These are phyloP conservation scores for Echinops telfairi DNA, from an alignment of 2,113 vertebrate species.

Conservation along the genomic window DNA sequence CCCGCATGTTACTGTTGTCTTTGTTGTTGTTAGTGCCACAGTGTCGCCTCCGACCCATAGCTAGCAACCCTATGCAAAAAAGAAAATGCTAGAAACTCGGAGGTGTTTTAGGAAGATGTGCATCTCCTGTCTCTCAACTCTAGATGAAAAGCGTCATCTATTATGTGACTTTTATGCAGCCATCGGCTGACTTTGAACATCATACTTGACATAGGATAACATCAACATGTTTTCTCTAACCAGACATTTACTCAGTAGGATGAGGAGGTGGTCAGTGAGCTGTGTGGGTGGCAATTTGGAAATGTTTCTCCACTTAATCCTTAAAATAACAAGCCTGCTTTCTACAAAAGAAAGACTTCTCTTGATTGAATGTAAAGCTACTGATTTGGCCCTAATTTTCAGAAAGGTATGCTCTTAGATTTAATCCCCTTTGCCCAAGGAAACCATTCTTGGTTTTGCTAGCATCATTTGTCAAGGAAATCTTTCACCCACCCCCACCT, in stretches of 20 bases:
- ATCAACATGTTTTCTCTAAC: constrained; percentile 53
- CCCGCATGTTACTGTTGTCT: not conserved
- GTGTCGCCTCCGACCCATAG: no score
- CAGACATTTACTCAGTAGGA: constrained; percentile 7
- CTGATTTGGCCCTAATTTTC: constrained; percentile 44
- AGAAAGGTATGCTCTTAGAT: not conserved
- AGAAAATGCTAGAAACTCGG: constrained; percentile 37
- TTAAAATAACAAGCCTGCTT: constrained; percentile 4
- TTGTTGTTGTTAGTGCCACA: no score
- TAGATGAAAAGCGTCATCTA: not conserved
- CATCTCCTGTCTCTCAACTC: not conserved
- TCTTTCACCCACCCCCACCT: not conserved
- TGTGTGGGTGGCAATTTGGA: constrained; percentile 48
- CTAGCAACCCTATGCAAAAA: not conserved
- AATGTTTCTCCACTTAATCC: constrained; percentile 28
- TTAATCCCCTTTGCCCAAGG: constrained; percentile 44
- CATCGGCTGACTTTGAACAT: constrained; percentile 47
- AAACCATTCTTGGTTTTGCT: constrained; percentile 45
- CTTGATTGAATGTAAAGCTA: not conserved
- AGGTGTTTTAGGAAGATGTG: constrained; percentile 29
- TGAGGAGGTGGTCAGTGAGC: constrained; percentile 16
- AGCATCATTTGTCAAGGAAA: constrained; percentile 30
- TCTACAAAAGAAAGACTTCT: not conserved
- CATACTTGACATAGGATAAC: constrained; percentile 47
- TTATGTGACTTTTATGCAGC: constrained; percentile 2